phyloP scores from a whole-genome alignment of 2,888 invertebrate genomes.

The Metacarcinus magister region DNA sequence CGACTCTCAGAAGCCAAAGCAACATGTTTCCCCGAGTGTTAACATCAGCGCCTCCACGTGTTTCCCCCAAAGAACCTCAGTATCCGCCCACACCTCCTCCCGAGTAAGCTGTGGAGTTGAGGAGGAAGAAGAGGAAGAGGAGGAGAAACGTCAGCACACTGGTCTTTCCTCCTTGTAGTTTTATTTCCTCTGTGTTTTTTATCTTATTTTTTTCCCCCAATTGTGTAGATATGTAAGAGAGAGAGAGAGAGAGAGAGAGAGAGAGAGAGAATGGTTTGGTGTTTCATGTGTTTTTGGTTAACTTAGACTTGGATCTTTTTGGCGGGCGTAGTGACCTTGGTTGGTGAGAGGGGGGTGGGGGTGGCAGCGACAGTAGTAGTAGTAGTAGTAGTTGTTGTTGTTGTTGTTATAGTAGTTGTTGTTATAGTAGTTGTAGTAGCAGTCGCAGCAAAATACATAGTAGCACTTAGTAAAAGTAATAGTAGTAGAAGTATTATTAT shows the following conservation, averaged over 20 bases:
- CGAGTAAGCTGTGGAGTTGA: too few species aligned
- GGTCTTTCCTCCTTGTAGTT: background rate
- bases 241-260: background rate
- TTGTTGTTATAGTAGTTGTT: background rate
- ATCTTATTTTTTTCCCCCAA: too few species aligned
- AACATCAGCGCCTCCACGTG: background rate
- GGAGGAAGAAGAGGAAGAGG: background rate
- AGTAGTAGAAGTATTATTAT: background rate
- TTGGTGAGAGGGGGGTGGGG: background rate
- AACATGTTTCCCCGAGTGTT: background rate
- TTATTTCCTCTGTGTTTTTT: background rate
- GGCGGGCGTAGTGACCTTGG: slow-evolving; percentile 17
- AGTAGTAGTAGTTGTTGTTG: background rate
- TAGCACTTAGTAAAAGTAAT: background rate
- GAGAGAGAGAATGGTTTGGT: background rate
- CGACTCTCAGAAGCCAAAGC: background rate
- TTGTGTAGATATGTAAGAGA: too few species aligned
- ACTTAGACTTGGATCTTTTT: background rate
- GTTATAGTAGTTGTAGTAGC: background rate
- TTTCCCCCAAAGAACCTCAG: background rate
- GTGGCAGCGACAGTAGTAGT: background rate
- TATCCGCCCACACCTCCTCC: background rate
- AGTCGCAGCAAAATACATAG: background rate
- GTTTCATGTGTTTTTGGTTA: background rate
- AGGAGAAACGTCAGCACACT: background rate